Evolutionary conservation across 2,797 vertebrate species (phyloP), one percentile per base, ranked within the genome.

Genomic region (Muscicapa comitata): DNA sequence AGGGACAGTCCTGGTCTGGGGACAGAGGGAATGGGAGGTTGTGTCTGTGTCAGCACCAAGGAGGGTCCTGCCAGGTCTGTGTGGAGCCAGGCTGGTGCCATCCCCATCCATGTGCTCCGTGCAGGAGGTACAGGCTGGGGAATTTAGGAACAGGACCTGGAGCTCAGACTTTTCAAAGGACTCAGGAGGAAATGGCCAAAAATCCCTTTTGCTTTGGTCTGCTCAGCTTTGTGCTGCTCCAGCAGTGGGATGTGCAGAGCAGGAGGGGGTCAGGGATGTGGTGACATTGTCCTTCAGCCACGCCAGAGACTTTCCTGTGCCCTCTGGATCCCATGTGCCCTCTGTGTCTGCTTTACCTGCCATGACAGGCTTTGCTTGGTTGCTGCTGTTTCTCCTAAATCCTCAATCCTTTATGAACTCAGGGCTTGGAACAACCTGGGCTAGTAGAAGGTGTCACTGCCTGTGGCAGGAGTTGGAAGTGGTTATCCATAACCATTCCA

Each of bases 201-300:
- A 73, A 29, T 0, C 31, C 20, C 31, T n/a, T 57, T 38, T 14
- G 4, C 6, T 33, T 42, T 4, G 45, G 19, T 43, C 19, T 6
- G 1, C 17, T 50, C 3, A 2, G 59, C 55, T 48, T 29, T 23
- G 42, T 47, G 70, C 47, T 33, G 57, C 81, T 80, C 55, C 38
- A 40, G 13, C 12, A 26, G 31, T 0, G 1, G 38, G 4, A 58
- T 33, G 17, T 20, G 17, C 21, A 1, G 33, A 42, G 51, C 2
- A 11, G 47, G n/a, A 58, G 66, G 21, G 28, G 12, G 15, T 8
- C 13, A 14, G 28, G 51, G 74, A 18, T 10, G 8, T 2, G 25
- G 31, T 43, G 72, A 3, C 6, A 1, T 17, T 68, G 45, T 40
- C 40, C 53, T 13, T 63, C 43, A 43, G 48, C 47, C 3, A 3